A percentile compares a stretch with the other conserved stretches of the same genome.
phyloP scores from a whole-genome alignment of 2,888 invertebrate species.

The Brachypalpus laphriformis region DNA sequence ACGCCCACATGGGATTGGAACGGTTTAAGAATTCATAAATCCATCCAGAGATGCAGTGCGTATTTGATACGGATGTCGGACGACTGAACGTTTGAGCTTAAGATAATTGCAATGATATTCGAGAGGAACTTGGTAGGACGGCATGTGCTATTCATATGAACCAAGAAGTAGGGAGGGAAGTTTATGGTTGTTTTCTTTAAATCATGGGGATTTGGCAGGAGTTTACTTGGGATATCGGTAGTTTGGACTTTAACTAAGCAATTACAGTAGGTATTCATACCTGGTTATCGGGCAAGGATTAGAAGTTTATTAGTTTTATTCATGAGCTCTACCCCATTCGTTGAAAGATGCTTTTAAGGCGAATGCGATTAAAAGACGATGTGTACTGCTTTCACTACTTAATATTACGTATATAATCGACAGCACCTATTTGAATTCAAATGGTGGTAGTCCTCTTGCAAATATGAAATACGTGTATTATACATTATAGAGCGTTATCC shows the following conservation, averaged over 20 bases:
- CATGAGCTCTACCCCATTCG: neutral
- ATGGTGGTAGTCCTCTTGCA: too few relatives aligned
- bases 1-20: conserved; percentile 20
- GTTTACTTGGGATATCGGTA: neutral
- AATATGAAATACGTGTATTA: too few relatives aligned
- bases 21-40: conserved; percentile 46
- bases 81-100: conserved; percentile 1
- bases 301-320: neutral
- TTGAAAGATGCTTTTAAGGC: too few relatives aligned
- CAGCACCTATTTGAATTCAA: too few relatives aligned
- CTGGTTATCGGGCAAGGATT: neutral
- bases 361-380: too few relatives aligned
- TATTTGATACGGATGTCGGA: neutral
- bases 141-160: neutral
- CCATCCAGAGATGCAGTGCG: conserved; percentile 4
- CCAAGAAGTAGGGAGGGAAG: too few relatives aligned
- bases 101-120: conserved; percentile 7
- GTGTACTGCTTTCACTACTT: too few relatives aligned
- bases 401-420: too few relatives aligned
- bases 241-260: neutral
- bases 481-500: too few relatives aligned
- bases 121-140: neutral
- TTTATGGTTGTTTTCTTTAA: neutral
- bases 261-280: neutral
- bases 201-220: neutral